phyloP scores from a whole-genome alignment of 2,888 invertebrate genomes.

The Petrolisthes cinctipes region DNA sequence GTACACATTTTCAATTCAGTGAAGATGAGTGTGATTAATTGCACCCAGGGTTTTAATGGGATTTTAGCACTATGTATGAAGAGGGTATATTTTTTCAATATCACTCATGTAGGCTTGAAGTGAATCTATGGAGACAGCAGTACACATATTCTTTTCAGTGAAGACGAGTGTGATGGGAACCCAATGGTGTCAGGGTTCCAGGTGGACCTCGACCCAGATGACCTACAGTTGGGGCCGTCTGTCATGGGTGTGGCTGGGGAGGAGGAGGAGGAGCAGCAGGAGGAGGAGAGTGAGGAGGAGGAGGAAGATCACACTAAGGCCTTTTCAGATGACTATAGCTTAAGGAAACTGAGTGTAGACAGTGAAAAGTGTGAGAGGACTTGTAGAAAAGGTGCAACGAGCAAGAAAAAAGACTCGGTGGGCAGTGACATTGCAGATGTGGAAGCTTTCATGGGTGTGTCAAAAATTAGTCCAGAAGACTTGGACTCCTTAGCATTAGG shows the following conservation, averaged over 20 bases:
- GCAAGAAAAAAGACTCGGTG: neutral
- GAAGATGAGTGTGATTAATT: too few relatives aligned
- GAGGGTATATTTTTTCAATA: too few relatives aligned
- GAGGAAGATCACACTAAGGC: neutral
- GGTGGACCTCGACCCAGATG: constrained; percentile 70
- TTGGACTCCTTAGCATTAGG: neutral
- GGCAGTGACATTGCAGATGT: constrained; percentile 20
- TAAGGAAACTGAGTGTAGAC: constrained; percentile 1
- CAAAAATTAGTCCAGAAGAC: constrained; percentile 3
- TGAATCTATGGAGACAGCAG: too few relatives aligned
- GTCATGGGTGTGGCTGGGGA: constrained; percentile 21
- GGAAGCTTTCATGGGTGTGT: constrained; percentile 33
- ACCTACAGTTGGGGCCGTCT: constrained; percentile 46
- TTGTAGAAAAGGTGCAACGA: constrained; percentile 24
- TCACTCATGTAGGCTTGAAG: too few relatives aligned
- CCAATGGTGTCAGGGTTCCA: constrained; percentile 71
- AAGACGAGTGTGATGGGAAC: constrained; percentile 67
- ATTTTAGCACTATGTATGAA: too few relatives aligned
- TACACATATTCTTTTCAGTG: constrained; percentile 62
- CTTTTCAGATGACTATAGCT: neutral
- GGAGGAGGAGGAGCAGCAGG: constrained; percentile 35
- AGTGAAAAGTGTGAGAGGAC: constrained; percentile 18
- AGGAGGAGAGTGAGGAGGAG: neutral
- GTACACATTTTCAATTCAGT: too few relatives aligned
- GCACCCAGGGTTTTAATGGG: too few relatives aligned